Conservation (phyloP, 1,140 invertebrate species). For the Acyrthosiphon pisum region DNA sequence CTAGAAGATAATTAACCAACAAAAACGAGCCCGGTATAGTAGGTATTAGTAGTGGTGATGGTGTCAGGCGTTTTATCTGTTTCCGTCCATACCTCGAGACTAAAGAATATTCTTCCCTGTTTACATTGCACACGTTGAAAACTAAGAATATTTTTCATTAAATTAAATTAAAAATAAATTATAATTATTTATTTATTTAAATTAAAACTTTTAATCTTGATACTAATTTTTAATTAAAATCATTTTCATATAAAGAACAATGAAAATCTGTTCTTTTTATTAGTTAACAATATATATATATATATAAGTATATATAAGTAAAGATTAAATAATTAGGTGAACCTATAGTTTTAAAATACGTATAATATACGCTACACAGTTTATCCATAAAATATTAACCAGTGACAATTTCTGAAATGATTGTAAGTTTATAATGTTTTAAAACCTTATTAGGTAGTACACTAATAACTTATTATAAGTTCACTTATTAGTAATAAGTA, state of each 20-base stretch:
- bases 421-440: neutral
- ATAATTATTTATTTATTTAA: slow-evolving; percentile 37
- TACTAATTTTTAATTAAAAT: slow-evolving; percentile 9
- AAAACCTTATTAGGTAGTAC: neutral
- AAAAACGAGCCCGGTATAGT: neutral
- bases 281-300: neutral
- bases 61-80: slow-evolving; percentile 33
- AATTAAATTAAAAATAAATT: slow-evolving; percentile 15
- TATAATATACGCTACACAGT: neutral
- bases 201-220: neutral
- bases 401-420: neutral
- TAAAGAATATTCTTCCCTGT: neutral
- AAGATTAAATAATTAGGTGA: neutral
- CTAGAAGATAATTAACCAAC: slow-evolving; percentile 23
- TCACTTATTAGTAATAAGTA: too few species aligned
- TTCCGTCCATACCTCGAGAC: slow-evolving; percentile 28
- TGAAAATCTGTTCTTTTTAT: neutral
- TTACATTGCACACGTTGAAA: slow-evolving; percentile 19
- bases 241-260: neutral
- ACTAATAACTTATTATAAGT: too few species aligned
- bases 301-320: neutral
- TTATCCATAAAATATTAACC: neutral
- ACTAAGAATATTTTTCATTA: slow-evolving; percentile 18
- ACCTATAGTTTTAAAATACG: neutral
- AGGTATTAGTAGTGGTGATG: neutral